Conservation (phyloP, 2,113 vertebrate species). For the Rhabdomys dilectus region DNA sequence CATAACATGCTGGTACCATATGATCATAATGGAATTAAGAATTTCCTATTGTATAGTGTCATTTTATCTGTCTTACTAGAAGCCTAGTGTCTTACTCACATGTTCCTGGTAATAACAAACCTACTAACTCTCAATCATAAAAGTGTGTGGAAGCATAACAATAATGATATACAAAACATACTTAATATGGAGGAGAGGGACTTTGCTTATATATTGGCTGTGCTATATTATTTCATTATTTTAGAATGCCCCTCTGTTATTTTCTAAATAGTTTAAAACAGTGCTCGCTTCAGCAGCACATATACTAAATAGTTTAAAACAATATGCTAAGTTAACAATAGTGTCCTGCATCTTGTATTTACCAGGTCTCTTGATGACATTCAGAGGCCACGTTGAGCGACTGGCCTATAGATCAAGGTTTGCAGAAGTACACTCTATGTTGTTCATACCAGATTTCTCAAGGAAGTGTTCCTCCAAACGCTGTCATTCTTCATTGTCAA, state of each 20-base stretch:
- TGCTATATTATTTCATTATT: background rate
- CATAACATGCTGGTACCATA: background rate
- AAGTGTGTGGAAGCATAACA: background rate
- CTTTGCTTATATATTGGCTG: background rate
- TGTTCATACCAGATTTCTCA: background rate
- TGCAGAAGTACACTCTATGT: background rate
- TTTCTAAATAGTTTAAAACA: background rate
- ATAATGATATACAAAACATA: background rate
- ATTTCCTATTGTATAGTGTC: background rate
- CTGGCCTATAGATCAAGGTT: no score
- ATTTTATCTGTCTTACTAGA: background rate
- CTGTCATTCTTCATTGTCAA: background rate
- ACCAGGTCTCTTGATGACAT: background rate
- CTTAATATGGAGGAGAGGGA: background rate
- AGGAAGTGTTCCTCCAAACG: background rate
- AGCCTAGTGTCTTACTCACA: background rate
- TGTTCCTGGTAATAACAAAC: background rate
- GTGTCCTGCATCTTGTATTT: background rate
- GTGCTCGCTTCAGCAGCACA: no score
- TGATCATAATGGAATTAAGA: background rate
- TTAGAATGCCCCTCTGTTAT: background rate
- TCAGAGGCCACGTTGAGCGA: background rate
- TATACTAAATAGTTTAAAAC: background rate
- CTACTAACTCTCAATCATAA: background rate
- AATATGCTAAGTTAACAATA: background rate